phyloP scores from a whole-genome alignment of 2,888 invertebrate genomes.

The Nomada goodeniana region DNA sequence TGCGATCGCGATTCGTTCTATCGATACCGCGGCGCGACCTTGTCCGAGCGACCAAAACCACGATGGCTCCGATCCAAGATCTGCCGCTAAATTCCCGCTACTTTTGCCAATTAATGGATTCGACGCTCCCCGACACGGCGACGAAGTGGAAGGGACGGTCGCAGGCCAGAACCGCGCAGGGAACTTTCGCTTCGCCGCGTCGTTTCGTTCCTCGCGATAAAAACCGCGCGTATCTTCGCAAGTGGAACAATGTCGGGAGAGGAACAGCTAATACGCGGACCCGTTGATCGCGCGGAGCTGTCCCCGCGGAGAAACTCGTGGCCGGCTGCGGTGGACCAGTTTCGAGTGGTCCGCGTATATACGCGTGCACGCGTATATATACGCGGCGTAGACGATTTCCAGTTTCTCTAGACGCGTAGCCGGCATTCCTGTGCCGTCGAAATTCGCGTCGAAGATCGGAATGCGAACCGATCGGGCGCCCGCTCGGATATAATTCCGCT shows the following conservation, averaged over 20 bases:
- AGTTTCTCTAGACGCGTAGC: constrained; percentile 7
- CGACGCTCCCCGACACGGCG: constrained; percentile 2
- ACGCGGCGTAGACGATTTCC: neutral
- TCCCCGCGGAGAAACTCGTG: constrained; percentile 25
- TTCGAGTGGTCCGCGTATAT: constrained; percentile 15
- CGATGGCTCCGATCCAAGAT: neutral
- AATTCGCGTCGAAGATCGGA: neutral
- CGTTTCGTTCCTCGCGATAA: constrained; percentile 49
- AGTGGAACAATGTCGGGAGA: constrained; percentile 57
- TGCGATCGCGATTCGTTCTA: constrained; percentile 46
- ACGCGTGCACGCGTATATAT: neutral
- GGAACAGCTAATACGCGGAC: constrained; percentile 52
- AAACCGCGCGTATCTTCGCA: neutral
- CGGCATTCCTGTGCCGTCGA: neutral
- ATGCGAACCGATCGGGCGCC: neutral
- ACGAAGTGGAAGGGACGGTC: neutral
- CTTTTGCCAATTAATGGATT: neutral
- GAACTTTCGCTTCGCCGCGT: neutral
- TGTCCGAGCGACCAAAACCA: constrained; percentile 19
- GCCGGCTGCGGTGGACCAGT: constrained; percentile 38
- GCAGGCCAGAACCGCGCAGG: neutral
- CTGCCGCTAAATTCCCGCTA: too few relatives aligned
- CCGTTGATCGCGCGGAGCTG: constrained; percentile 54
- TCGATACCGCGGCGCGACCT: constrained; percentile 46
- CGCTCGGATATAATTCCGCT: too few relatives aligned